Evolutionary conservation across 2,888 invertebrate genomes (phyloP), one percentile per base, ranked within the genome.

Genomic region (Drosophila stalkeri): DNA sequence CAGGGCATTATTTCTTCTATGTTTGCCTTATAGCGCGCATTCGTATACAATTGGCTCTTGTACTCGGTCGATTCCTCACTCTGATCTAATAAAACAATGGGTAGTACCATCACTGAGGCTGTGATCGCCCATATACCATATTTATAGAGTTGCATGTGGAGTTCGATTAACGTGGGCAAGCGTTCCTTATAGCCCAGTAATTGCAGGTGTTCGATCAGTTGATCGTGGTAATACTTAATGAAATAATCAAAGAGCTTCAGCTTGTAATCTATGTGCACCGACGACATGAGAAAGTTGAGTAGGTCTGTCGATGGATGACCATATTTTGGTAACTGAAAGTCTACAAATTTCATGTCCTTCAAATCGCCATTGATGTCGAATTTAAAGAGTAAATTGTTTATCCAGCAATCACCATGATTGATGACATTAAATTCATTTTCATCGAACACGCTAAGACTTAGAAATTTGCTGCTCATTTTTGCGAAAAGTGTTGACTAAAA

Each of bases 351-450:
- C 12, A 90, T 63, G 39, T 92, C 91, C 1, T 75, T 54, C 8
- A 86, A 35, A n/a, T 85, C 78, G 0, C 86, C 90, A 14, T 86
- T 74, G 2, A 70, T 35, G 8, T 72, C 77, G 39, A 88, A 75
- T 55, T 91, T 87, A 14, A 92, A 92, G 37, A 92, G 87, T 12
- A 92, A 64, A 64, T 92, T 92, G 39, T 91, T 91, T 14, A 82
- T 79, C 92, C 92, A 91, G 31, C 89, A 86, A 64, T 91, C 91
- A 0, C 92, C 92, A 66, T 92, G 92, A 68, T 87, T 90, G 0
- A 92, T 72, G 0, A 91, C 91, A 81, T 86, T 90, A 16, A 92
- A 92, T 3, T 88, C 87, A 7, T 39, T 49, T 0, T 79, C 81
- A 75, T 91, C 79, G 3, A 62, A 46, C 11, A 59, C 61, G 20